Conservation (phyloP, 2,888 invertebrate species). For the Mongoloraphidia duomilia region DNA sequence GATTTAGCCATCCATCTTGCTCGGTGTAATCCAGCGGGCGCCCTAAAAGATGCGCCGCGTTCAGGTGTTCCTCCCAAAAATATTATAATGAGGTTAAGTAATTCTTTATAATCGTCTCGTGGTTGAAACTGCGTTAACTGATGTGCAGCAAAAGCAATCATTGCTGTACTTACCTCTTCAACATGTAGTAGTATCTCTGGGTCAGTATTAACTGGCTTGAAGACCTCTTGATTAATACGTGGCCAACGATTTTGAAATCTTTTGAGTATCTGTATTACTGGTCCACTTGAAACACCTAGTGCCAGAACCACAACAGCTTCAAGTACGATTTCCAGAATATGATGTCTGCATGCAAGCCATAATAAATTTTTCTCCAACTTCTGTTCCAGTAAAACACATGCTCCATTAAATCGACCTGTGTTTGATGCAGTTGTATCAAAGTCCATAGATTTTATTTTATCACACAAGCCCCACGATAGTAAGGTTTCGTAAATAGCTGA, state of each 20-base stretch:
- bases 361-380: conserved; percentile 5
- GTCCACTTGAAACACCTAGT: neutral
- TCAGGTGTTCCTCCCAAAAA: conserved; percentile 12
- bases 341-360: conserved; percentile 10
- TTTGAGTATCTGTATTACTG: conserved; percentile 9
- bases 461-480: conserved; percentile 5
- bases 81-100: conserved; percentile 13
- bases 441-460: neutral
- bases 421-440: conserved; percentile 2
- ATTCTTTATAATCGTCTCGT: conserved; percentile 15
- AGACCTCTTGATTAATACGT: conserved; percentile 3
- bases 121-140: conserved; percentile 7
- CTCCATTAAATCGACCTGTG: neutral
- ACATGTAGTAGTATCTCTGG: neutral
- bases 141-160: conserved; percentile 2
- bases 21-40: conserved; percentile 15
- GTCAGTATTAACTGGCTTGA: neutral
- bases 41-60: conserved; percentile 10
- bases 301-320: conserved; percentile 8
- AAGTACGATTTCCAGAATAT: conserved; percentile 10
- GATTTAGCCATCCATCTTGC: conserved; percentile 18
- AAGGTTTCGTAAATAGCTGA: conserved; percentile 5
- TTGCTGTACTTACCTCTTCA: neutral
- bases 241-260: conserved; percentile 6
- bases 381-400: conserved; percentile 7